These are phyloP conservation scores for Hippocampus kuda DNA, from an alignment of 2,797 vertebrate genomes.

Conservation along the genomic window DNA sequence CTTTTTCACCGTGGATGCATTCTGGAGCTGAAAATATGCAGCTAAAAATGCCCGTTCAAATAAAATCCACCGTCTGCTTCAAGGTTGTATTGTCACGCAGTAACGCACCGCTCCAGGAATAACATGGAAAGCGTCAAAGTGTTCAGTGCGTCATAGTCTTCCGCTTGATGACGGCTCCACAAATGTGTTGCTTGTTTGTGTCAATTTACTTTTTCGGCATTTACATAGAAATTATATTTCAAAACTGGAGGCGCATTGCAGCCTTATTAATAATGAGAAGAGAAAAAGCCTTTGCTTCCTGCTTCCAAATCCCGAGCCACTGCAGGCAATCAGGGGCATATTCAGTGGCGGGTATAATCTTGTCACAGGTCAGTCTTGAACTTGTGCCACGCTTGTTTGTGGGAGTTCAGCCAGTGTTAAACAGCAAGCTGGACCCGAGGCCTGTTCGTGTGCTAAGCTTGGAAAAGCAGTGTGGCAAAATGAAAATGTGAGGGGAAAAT, in stretches of 20 bases:
- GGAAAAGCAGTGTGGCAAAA: neutral
- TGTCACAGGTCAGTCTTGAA: neutral
- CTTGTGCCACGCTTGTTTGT: neutral
- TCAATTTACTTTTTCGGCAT: neutral
- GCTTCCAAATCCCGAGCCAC: neutral
- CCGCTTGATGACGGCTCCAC: neutral
- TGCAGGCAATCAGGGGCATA: neutral
- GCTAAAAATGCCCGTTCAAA: neutral
- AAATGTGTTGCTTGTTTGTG: neutral
- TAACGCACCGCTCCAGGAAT: neutral
- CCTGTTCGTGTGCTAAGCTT: neutral
- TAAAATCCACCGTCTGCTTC: neutral
- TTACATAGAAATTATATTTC: neutral
- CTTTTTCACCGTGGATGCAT: neutral
- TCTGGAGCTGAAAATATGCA: neutral
- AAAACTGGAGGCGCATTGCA: neutral
- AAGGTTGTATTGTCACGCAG: neutral
- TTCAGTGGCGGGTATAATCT: neutral
- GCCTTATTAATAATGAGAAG: neutral
- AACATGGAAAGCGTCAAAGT: neutral
- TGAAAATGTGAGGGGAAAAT: neutral
- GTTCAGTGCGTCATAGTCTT: neutral
- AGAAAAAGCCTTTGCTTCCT: neutral
- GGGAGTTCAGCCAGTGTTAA: neutral
- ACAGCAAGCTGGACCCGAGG: neutral